Base-by-base conservation (phyloP, 2,113 vertebrate genomes). In the Capreolus pygargus region DNA sequence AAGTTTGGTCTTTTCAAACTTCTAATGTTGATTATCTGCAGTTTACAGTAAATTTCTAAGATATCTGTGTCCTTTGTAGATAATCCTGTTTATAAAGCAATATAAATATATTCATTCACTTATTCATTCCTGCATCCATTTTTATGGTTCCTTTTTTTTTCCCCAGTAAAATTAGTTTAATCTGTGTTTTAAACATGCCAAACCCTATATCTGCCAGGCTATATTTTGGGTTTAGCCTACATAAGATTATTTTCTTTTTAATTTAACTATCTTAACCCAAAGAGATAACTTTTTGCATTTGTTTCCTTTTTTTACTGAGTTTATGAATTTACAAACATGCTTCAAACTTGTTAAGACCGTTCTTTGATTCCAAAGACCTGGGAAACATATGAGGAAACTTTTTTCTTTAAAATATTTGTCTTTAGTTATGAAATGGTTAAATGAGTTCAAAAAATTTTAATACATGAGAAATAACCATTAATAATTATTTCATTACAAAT, bases 141-240 rank as follows among this genome's bases (percentile, higher is more conserved):
- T 96, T 88, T 58, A n/a, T 79, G 58, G 50, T 47, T 55, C 28
- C 19, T 91, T 97, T 96, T 7, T 57, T 61, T 52, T 86, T 55
- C 33, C 36, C 23, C 39, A 94, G 21, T 86, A 81, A 88, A 57
- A 86, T 54, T 92, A 60, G 11, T 88, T 90, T 85, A 97, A 78
- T 58, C 45, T 94, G 25, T 87, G 50, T 89, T 96, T 95, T 89
- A 97, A 97, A 64, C 28, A 55, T 87, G 64, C 45, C 33, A 74
- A 14, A 84, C 97, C 86, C 36, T 2, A 36, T 21, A 54, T 13
- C 21, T 23, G 27, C 11, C 30, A 55, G 13, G 5, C 79, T 96
- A 33, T 79, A 52, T 64, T 57, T 10, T 95, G 21, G 15, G 36
- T 82, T 67, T 95, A 92, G 67, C 50, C 57, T 67, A 82, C 43